These are phyloP conservation scores for Eupristina koningsbergeri DNA, from an alignment of 1,140 invertebrate genomes.

Conservation along the genomic window DNA sequence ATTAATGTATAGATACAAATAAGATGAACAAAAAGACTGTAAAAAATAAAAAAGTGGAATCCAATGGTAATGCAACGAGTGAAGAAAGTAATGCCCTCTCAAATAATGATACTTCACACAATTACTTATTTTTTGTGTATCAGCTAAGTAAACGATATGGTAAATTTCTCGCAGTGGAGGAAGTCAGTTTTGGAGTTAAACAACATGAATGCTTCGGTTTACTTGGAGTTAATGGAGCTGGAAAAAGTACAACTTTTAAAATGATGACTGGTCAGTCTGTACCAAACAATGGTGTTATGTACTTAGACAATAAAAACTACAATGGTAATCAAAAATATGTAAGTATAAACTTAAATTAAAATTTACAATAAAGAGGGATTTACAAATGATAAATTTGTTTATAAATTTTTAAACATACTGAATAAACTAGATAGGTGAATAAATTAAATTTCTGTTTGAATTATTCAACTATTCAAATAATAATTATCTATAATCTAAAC, in stretches of 20 bases:
- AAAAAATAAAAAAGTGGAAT: conserved; percentile 9
- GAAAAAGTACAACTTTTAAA: conserved; percentile 92
- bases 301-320: conserved; percentile 64
- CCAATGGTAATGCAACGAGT: conserved; percentile 24
- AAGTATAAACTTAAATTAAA: conserved; percentile 35
- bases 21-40: conserved; percentile 12
- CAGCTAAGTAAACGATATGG: conserved; percentile 82
- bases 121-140: conserved; percentile 66
- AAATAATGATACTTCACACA: conserved; percentile 44
- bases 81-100: conserved; percentile 45
- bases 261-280: conserved; percentile 83
- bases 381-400: no score
- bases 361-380: not conserved
- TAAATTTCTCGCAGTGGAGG: conserved; percentile 78
- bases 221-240: conserved; percentile 86
- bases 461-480: no score
- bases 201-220: conserved; percentile 90
- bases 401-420: no score
- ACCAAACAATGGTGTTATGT: conserved; percentile 78
- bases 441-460: no score
- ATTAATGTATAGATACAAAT: conserved; percentile 1
- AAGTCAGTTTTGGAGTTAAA: conserved; percentile 80
- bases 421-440: no score
- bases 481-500: no score
- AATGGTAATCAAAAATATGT: conserved; percentile 72